Percentiles rank a stretch among this genome's conserved stretches.
Conservation (phyloP, 2,113 vertebrate species). For the Lagopus muta region DNA sequence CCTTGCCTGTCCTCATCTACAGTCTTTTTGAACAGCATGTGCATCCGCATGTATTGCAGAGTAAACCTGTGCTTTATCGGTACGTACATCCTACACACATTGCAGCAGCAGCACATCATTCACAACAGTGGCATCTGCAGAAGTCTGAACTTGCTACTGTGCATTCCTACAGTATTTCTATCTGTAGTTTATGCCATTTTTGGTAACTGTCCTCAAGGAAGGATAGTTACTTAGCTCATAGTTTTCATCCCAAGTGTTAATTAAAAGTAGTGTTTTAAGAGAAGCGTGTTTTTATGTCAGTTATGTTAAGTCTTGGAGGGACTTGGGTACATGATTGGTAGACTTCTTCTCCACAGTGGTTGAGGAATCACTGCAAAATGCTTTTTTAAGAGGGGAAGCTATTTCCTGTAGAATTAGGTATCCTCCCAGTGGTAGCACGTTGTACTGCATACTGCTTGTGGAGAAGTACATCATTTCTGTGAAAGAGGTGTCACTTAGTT, state of each 20-base stretch:
- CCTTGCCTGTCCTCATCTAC: constrained; percentile 96
- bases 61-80: constrained; percentile 94
- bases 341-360: not conserved
- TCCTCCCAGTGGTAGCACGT: constrained; percentile 25
- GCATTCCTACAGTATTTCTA: not conserved
- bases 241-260: not conserved
- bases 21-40: constrained; percentile 98
- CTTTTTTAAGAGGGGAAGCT: not conserved
- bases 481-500: not conserved
- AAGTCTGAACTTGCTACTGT: not conserved
- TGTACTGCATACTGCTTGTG: constrained; percentile 5
- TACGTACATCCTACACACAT: not conserved
- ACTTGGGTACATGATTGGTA: not conserved
- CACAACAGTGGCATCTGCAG: not conserved
- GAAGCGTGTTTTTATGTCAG: not conserved
- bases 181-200: not conserved
- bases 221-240: too few species aligned
- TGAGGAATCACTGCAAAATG: not conserved
- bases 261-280: not conserved
- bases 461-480: not conserved
- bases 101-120: not conserved
- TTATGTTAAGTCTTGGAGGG: not conserved
- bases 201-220: not conserved
- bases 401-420: not conserved
- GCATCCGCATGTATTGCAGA: constrained; percentile 93